Evolutionary conservation across 37 sponge, comb jelly and placozoan genomes (phyloP), one percentile per base, ranked within the genome.

Genomic region (Beroe ovata): DNA sequence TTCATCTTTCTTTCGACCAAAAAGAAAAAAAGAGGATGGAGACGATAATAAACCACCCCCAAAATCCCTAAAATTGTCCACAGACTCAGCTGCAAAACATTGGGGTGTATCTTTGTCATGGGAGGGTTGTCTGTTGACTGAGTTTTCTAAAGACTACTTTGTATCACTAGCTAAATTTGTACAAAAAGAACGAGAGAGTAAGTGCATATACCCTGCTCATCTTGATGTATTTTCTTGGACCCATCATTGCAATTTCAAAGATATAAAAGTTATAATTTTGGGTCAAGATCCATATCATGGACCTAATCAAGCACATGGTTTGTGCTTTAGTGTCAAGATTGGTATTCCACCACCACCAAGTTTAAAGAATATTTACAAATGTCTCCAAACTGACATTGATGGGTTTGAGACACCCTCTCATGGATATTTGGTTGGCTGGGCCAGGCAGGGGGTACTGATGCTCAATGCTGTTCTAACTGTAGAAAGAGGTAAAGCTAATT

Each of bases 241-340:
- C 32, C 92, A 26, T 20, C 69, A 92, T 33, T 96, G 95, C 81
- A 18, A 90, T 8, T 72, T 96, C 20, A 71, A 94, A 21, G 93
- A 96, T 28, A 93, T 94, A 16, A 96, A 95, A 69, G 99, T 98
- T 60, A 96, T 98, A 11, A 95, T 98, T 8, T 64, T 98, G 4
- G 99, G 99, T 8, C 99, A 98, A 88, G 99, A 98, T 81, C 99
- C 99, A 8, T 98, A 98, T 91, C 99, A 95, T 91, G 95, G 95
- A 29, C 95, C 95, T 20, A 91, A 91, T 32, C 96, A 96, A 88
- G 96, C 96, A 32, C 96, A 96, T 62, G 95, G 96, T 0, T 91
- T 98, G 41, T 98, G 96, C 88, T 98, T 98, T 89, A 98, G 99
- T 92, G 99, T 98, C 1, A 88, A 88, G 25, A 64, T 90, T 0